These are phyloP conservation scores for Oxytorus armatus DNA, from an alignment of 2,888 invertebrate genomes.

Conservation along the genomic window DNA sequence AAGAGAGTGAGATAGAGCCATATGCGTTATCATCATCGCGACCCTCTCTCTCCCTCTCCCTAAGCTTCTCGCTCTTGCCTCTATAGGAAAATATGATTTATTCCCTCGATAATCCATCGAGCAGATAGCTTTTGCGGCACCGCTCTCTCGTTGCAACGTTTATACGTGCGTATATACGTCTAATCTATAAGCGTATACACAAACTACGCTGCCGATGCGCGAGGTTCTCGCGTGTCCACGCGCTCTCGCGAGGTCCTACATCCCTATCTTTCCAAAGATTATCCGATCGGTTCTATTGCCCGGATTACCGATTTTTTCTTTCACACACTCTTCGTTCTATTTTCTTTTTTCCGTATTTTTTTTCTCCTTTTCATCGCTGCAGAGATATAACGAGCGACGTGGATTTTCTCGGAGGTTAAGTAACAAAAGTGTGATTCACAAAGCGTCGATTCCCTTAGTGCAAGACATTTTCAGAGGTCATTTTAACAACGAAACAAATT, in stretches of 20 bases:
- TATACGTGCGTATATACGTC: slow-evolving; percentile 7
- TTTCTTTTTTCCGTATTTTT: slow-evolving; percentile 55
- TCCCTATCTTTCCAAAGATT: slow-evolving; percentile 79
- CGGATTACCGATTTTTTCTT: slow-evolving; percentile 79
- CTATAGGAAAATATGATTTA: slow-evolving; percentile 83
- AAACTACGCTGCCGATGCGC: slow-evolving; percentile 59
- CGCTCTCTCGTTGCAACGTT: slow-evolving; percentile 48
- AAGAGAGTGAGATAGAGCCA: background rate
- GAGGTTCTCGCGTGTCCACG: slow-evolving; percentile 58
- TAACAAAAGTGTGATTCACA: background rate
- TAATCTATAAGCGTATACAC: slow-evolving; percentile 58
- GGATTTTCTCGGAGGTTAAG: slow-evolving; percentile 33
- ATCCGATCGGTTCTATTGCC: slow-evolving; percentile 80
- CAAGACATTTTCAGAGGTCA: too few relatives aligned
- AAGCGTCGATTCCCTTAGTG: slow-evolving; percentile 23
- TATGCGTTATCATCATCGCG: slow-evolving; percentile 54
- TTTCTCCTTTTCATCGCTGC: slow-evolving; percentile 24
- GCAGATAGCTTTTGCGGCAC: slow-evolving; percentile 69
- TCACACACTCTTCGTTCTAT: slow-evolving; percentile 60
- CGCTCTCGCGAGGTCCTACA: slow-evolving; percentile 1
- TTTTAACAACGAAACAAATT: background rate
- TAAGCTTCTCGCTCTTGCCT: slow-evolving; percentile 46
- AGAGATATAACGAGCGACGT: background rate
- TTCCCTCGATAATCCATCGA: slow-evolving; percentile 82
- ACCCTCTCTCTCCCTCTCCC: slow-evolving; percentile 46